These are phyloP conservation scores for Gonatopus flavifemur DNA, from an alignment of 1,140 invertebrate species.

Conservation along the genomic window DNA sequence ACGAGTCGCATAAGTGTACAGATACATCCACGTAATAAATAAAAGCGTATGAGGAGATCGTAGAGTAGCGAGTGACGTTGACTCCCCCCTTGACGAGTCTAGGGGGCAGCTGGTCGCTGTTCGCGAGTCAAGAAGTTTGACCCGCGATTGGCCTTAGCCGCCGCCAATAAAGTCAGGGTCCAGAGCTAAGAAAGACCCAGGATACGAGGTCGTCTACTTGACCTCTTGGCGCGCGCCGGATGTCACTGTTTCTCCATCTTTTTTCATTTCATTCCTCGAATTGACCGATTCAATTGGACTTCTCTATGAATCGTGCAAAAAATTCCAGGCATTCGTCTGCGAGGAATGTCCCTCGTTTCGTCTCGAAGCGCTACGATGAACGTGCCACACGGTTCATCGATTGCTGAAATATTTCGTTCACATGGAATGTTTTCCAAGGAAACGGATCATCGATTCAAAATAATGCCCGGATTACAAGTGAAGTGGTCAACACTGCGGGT, in stretches of 20 bases:
- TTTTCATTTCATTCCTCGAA: too few species aligned
- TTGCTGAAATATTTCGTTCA: background rate
- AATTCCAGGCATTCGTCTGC: conserved; percentile 9
- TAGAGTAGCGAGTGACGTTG: too few species aligned
- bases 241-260: conserved; percentile 43
- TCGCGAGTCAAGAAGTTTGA: conserved; percentile 45
- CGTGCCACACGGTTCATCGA: background rate
- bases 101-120: conserved; percentile 41
- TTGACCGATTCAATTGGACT: conserved; percentile 40
- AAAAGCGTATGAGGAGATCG: too few species aligned
- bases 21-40: too few species aligned
- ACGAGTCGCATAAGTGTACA: conserved; percentile 16
- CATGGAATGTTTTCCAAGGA: background rate
- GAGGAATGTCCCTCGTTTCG: conserved; percentile 8
- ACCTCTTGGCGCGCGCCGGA: conserved; percentile 47
- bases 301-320: conserved; percentile 23
- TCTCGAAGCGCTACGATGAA: conserved; percentile 8
- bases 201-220: conserved; percentile 47
- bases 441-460: conserved; percentile 17
- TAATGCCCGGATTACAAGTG: conserved; percentile 38
- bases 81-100: too few species aligned
- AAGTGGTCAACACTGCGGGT: conserved; percentile 36
- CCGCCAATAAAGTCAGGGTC: conserved; percentile 32
- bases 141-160: conserved; percentile 36
- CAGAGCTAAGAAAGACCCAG: conserved; percentile 43